Conservation (phyloP, 2,888 invertebrate species). For the Dermolepida albohirtum region DNA sequence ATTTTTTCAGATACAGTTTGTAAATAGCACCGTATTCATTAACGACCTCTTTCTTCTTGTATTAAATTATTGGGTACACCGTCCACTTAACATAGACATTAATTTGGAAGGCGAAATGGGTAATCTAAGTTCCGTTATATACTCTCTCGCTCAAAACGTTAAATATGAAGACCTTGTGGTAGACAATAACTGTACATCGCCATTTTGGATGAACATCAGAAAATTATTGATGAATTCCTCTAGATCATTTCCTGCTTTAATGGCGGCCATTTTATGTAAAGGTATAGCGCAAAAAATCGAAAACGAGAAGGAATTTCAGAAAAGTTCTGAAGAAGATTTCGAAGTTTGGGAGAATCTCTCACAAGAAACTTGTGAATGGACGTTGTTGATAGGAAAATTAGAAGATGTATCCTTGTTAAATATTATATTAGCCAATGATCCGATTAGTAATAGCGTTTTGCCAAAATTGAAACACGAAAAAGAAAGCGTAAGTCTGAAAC, state of each 20-base stretch:
- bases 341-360: conserved; percentile 86
- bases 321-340: conserved; percentile 59
- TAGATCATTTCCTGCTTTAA: conserved; percentile 81
- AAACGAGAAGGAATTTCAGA: conserved; percentile 59
- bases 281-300: conserved; percentile 74
- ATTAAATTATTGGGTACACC: conserved; percentile 79
- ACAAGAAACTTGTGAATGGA: conserved; percentile 89
- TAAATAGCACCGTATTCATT: conserved; percentile 67
- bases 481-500: conserved; percentile 75
- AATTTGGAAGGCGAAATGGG: conserved; percentile 73
- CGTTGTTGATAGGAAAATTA: conserved; percentile 85
- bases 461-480: conserved; percentile 70
- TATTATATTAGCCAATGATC: conserved; percentile 73
- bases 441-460: conserved; percentile 57
- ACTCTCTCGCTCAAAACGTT: conserved; percentile 73
- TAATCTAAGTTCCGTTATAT: conserved; percentile 74
- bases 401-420: conserved; percentile 88
- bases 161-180: conserved; percentile 71
- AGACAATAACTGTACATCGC: conserved; percentile 77
- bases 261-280: conserved; percentile 86
- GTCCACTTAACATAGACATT: conserved; percentile 66
- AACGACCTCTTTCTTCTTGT: conserved; percentile 78
- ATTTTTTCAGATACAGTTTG: conserved; percentile 52
- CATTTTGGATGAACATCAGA: conserved; percentile 87
- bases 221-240: conserved; percentile 78